phyloP scores from a whole-genome alignment of 23 tunicate species.

The Halocynthia aurantium region DNA sequence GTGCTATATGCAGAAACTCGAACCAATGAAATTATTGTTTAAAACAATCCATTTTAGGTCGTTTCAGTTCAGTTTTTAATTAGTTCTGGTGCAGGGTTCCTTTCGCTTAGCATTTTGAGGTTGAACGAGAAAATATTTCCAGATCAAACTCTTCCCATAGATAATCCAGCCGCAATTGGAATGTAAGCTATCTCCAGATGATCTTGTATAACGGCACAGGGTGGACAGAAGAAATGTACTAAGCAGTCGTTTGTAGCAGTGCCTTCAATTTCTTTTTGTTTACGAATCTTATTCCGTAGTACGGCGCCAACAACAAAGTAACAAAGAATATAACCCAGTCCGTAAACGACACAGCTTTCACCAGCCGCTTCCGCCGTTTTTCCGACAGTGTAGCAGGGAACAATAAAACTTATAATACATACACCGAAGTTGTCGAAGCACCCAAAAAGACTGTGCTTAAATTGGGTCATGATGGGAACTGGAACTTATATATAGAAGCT shows the following conservation, averaged over 20 bases:
- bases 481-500: too few relatives aligned
- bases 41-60: too few relatives aligned
- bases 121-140: too few relatives aligned
- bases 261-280: conserved; percentile 39
- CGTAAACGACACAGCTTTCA: conserved; percentile 30
- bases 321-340: conserved; percentile 30
- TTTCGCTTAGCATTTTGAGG: too few relatives aligned
- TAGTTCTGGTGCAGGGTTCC: too few relatives aligned
- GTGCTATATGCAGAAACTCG: too few relatives aligned
- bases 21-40: too few relatives aligned
- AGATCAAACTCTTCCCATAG: conserved; percentile 9
- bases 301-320: conserved; percentile 42
- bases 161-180: conserved; percentile 14
- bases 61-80: too few relatives aligned
- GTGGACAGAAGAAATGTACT: conserved; percentile 40
- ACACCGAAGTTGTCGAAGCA: conserved; percentile 42
- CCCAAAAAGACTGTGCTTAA: conserved; percentile 27
- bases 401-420: conserved; percentile 39
- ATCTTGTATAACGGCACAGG: conserved; percentile 63
- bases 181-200: conserved; percentile 39
- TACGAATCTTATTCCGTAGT: conserved; percentile 41
- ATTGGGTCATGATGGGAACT: background rate
- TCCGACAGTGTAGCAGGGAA: conserved; percentile 57
- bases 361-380: conserved; percentile 62
- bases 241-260: conserved; percentile 10